phyloP scores from a whole-genome alignment of 2,113 vertebrate genomes.

The Serilophus lunatus region DNA sequence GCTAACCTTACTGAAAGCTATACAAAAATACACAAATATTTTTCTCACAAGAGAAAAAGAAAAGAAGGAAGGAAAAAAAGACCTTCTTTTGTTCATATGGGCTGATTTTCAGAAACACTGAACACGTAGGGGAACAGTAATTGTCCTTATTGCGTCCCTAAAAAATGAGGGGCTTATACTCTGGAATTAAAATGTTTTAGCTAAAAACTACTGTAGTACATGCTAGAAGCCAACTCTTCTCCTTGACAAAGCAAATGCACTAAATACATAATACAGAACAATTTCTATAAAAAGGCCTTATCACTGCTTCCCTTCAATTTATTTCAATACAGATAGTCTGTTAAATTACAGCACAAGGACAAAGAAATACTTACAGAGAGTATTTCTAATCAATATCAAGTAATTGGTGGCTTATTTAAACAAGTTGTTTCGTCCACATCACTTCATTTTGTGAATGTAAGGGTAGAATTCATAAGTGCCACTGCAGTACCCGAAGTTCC shows the following conservation, averaged over 20 bases:
- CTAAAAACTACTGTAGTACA: background rate
- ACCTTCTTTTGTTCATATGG: background rate
- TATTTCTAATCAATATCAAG: background rate
- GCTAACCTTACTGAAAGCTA: background rate
- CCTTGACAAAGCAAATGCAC: background rate
- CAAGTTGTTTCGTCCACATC: background rate
- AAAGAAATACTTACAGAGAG: background rate
- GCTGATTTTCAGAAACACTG: background rate
- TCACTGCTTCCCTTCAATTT: background rate
- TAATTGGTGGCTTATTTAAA: background rate
- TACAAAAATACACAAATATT: background rate
- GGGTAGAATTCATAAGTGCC: background rate
- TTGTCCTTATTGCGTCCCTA: background rate
- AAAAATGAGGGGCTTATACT: background rate
- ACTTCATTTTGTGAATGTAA: background rate
- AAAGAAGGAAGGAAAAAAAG: fast-evolving
- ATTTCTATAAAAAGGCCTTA: background rate
- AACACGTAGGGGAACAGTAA: background rate
- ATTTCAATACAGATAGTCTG: background rate
- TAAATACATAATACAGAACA: background rate
- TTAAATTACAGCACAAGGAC: background rate
- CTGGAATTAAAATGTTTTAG: background rate
- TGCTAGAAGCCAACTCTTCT: background rate
- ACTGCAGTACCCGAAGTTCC: background rate
- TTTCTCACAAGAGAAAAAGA: background rate